Evolutionary conservation across 1,140 invertebrate genomes (phyloP), one percentile per base, ranked within the genome.

Genomic region (Tenebrio molitor): DNA sequence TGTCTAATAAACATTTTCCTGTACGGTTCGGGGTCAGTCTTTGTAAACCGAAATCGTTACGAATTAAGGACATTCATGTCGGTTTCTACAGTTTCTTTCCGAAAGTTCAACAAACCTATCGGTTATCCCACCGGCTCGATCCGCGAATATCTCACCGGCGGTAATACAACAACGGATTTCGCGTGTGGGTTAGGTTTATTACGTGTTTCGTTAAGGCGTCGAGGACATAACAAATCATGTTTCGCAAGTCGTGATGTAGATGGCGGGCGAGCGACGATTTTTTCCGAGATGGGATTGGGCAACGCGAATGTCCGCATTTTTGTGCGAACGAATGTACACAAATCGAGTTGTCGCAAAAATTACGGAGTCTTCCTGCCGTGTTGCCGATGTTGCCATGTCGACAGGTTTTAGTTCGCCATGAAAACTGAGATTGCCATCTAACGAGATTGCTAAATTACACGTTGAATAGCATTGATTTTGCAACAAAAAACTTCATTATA

Each of bases 61-160:
- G 29, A 69, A 69, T 69, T 69, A 69, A 69, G 67, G 67, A 14
- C 67, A 69, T 2, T 15, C 67, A 19, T 69, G 39, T 69, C 46
- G 8, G 33, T 66, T 17, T 66, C 12, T 16, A 33, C n/a, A 23
- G 29, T 58, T 58, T 58, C 50, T 53, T 53, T 53, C 5, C 21
- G 19, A 34, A 58, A 29, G 50, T 58, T 69, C 67, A 69, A 69
- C 50, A 53, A 69, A 69, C 50, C 23, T 50, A 50, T 21, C 17
- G 10, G 15, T 50, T 50, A 50, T 16, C 14, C 5, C 7, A 44
- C 14, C 15, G 42, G 16, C 10, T 19, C 36, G 36, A 53, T 53
- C 23, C 19, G 36, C 36, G 46, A 53, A 53, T 53, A 53, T 53
- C 44, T 50, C 44, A 50, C 16, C 6, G 14, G n/a, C 41, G 41